Conservation (phyloP, 2,113 vertebrate species). For the Rattus rattus region DNA sequence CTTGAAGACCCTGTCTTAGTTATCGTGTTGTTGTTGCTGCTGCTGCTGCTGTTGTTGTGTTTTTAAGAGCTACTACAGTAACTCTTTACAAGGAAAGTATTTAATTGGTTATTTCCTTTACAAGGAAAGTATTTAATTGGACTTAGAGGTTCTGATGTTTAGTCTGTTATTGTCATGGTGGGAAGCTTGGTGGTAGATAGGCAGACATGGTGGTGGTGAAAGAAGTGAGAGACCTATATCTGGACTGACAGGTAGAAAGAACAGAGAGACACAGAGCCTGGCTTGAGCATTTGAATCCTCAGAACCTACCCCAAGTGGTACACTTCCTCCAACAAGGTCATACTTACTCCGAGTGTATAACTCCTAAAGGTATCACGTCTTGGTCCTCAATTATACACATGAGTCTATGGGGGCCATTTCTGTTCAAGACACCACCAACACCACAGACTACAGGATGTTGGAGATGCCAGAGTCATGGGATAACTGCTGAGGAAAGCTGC, state of each 20-base stretch:
- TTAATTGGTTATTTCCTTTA: too few relatives aligned
- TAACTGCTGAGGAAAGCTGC: not conserved
- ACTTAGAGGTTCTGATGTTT: not conserved
- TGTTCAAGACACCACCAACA: not conserved
- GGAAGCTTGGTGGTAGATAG: not conserved
- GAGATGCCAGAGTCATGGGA: not conserved
- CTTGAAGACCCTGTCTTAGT: too few relatives aligned
- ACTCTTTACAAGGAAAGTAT: not conserved
- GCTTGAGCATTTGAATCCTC: not conserved
- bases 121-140: not conserved
- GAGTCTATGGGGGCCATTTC: not conserved
- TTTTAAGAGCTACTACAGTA: not conserved
- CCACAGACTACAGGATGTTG: not conserved
- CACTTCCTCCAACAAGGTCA: not conserved
- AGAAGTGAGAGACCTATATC: not conserved
- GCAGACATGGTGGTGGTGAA: not conserved
- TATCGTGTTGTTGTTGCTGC: too few relatives aligned
- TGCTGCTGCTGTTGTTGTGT: not conserved
- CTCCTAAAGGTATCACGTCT: not conserved
- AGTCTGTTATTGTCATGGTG: not conserved
- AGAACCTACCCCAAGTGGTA: not conserved
- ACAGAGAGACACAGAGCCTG: not conserved
- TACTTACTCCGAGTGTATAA: not conserved
- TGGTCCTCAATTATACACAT: not conserved
- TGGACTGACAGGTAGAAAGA: not conserved